Conservation (phyloP, 2,888 invertebrate species). For the Drepana falcataria region DNA sequence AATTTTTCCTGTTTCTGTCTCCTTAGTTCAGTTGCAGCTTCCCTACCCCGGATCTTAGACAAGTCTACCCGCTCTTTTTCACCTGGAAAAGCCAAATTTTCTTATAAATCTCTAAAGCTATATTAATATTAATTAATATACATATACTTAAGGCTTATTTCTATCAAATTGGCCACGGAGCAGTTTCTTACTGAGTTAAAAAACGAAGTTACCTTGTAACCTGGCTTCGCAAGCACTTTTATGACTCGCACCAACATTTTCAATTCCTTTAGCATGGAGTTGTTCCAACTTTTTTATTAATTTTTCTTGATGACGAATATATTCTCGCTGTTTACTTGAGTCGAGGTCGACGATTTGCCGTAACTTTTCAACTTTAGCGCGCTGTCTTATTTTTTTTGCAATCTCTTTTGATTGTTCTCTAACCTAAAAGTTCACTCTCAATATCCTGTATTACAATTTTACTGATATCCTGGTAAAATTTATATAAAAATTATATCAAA, state of each 20-base stretch:
- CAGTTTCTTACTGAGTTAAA: no score
- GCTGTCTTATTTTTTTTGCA: conserved; percentile 66
- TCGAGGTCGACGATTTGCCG: conserved; percentile 49
- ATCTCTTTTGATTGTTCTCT: conserved; percentile 75
- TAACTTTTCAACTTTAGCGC: conserved; percentile 61
- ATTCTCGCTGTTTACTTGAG: conserved; percentile 53
- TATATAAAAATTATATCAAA: conserved; percentile 13
- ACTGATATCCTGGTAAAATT: not conserved
- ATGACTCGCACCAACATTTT: conserved; percentile 59
- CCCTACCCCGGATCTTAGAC: conserved; percentile 57
- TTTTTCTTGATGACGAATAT: conserved; percentile 55
- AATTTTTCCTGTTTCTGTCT: conserved; percentile 56
- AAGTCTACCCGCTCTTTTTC: conserved; percentile 41
- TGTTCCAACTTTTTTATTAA: conserved; percentile 58
- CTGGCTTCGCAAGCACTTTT: conserved; percentile 43
- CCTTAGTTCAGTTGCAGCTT: conserved; percentile 53
- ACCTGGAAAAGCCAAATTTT: conserved; percentile 17
- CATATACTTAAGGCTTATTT: no score
- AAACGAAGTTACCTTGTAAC: conserved; percentile 31
- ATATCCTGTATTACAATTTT: not conserved
- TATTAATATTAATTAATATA: no score
- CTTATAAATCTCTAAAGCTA: no score
- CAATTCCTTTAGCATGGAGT: conserved; percentile 49
- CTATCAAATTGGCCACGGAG: no score
- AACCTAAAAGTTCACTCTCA: conserved; percentile 50